Percentiles rank a stretch among this genome's conserved stretches.
These are phyloP conservation scores for Eulacestoma nigropectus DNA, from an alignment of 2,113 vertebrate genomes.

Conservation along the genomic window DNA sequence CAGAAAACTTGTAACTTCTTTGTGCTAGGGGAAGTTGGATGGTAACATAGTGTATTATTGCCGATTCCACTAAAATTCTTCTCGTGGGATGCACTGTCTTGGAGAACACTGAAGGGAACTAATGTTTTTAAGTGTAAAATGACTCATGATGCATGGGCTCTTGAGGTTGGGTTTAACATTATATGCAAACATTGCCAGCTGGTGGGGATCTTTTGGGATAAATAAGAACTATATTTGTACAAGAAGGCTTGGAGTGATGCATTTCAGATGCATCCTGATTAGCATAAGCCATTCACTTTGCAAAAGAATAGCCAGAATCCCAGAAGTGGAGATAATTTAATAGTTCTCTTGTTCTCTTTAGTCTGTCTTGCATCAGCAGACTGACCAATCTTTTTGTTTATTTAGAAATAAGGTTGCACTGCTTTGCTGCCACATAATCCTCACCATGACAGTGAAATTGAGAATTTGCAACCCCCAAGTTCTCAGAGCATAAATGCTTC, in stretches of 20 bases:
- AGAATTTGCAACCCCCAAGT: not conserved
- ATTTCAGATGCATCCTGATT: constrained; percentile 60
- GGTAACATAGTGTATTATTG: not conserved
- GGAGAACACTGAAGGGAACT: not conserved
- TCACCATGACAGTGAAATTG: not conserved
- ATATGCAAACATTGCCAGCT: constrained; percentile 64
- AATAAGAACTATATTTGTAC: constrained; percentile 58
- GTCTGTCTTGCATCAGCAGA: not conserved
- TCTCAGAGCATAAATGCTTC: not conserved
- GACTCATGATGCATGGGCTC: constrained; percentile 38
- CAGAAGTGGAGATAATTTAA: constrained; percentile 48
- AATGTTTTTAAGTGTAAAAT: constrained; percentile 41
- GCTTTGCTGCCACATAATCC: not conserved
- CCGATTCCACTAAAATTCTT: not conserved
- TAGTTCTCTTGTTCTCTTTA: constrained; percentile 37
- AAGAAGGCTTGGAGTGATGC: constrained; percentile 39
- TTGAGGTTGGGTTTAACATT: constrained; percentile 33
- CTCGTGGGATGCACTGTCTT: not conserved
- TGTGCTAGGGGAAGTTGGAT: not conserved
- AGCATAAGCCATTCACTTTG: constrained; percentile 52
- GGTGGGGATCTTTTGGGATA: constrained; percentile 57
- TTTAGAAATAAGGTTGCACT: not conserved
- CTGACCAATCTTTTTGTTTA: not conserved
- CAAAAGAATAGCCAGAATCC: constrained; percentile 40
- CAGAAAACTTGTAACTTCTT: not conserved